Evolutionary conservation across 2,113 vertebrate species (phyloP).

Genomic region (Platichthys flesus): DNA sequence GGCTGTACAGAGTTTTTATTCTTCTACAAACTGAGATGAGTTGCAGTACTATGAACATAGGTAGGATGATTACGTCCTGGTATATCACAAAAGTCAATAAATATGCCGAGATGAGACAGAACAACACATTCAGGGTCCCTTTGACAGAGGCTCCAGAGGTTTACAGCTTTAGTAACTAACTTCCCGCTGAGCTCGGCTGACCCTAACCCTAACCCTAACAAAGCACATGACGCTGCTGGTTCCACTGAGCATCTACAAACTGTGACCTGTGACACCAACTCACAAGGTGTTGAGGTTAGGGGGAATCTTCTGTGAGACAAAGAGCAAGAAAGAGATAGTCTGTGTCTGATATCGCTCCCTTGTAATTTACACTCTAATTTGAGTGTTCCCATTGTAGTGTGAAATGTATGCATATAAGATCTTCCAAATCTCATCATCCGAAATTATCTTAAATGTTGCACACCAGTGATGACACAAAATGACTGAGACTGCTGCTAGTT

Average conservation of each 20-base stretch:
- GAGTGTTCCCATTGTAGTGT: background rate
- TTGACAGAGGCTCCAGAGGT: conserved; percentile 36
- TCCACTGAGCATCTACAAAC: conserved; percentile 26
- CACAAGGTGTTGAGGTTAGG: background rate
- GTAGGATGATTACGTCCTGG: conserved; percentile 49
- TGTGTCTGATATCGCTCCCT: background rate
- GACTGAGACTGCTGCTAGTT: no score
- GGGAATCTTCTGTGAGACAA: background rate
- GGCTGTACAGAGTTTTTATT: conserved; percentile 43
- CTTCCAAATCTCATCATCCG: no score
- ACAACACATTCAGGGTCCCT: conserved; percentile 29
- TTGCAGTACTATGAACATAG: conserved; percentile 58
- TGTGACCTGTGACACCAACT: background rate
- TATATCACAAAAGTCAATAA: conserved; percentile 57
- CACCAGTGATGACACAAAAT: conserved; percentile 2
- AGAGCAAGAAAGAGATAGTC: conserved; percentile 4
- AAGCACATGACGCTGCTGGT: conserved; percentile 31
- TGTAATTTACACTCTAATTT: conserved; percentile 7
- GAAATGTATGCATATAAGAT: background rate
- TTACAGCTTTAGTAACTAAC: conserved; percentile 29
- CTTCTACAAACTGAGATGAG: conserved; percentile 51
- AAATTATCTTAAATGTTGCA: background rate
- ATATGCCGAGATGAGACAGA: conserved; percentile 41
- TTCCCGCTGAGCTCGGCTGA: conserved; percentile 20
- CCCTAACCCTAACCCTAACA: no score